Base-by-base conservation (phyloP, 1,140 invertebrate species). In the Augochlora pura region DNA sequence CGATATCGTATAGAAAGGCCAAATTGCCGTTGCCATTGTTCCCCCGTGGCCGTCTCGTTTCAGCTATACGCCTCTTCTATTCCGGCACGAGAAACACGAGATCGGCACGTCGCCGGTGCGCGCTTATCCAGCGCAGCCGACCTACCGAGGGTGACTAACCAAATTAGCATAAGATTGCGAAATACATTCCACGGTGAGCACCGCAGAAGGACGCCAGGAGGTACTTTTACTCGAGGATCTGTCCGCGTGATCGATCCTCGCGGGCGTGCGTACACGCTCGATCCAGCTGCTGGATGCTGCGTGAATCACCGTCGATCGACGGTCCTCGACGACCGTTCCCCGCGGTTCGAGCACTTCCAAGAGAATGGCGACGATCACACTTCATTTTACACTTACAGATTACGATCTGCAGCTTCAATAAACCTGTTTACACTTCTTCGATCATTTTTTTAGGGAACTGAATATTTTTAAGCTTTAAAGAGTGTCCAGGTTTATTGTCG, bases 91-190 rank as follows among this genome's bases (percentile, higher is more conserved):
- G 21, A n/a, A 57, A 57, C 54, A 54, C 49, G 14, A 10, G 42
- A 21, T 21, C 21, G 5, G 42, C 38, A 42, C 39, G 2, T 4
- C 64, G 23, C 6, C n/a, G 9, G 39, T 42, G 46, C 71, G 46
- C 38, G 9, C 21, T 46, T 49, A 49, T 46, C 67, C 27, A 57
- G 23, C 39, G 38, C 72, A 68, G 10, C 23, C 54, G 75, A 72
- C 62, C 16, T 70, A 79, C 64, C 74, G 39, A 82, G 84, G 83
- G 83, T 86, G 84, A 86, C 84, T 85, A 85, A 86, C 75, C 49
- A 72, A 85, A 86, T 86, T 86, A 86, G 67, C 84, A 86, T 86
- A 85, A 82, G 64, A 79, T 86, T 86, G 84, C 80, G 63, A 86
- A 85, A 86, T 72, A 63, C 80, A 86, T 85, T 82, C 84, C 84